phyloP scores from a whole-genome alignment of 2,888 invertebrate species.

The Polymixis flavicincta region DNA sequence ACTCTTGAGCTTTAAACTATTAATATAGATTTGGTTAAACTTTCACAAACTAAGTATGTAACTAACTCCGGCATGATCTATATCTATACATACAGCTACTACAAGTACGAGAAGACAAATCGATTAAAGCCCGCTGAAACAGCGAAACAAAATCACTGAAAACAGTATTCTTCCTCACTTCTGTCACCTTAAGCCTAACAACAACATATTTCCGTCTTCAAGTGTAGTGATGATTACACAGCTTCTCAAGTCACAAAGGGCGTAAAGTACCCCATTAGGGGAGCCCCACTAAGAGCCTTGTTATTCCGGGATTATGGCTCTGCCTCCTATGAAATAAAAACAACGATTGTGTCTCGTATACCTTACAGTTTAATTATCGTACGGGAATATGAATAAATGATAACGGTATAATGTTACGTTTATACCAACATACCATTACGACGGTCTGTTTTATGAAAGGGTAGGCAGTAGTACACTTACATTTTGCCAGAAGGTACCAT shows the following conservation, averaged over 20 bases:
- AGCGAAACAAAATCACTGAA: neutral
- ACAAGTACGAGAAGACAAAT: neutral
- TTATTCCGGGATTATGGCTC: constrained; percentile 72
- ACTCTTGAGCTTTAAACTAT: no score
- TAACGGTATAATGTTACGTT: neutral
- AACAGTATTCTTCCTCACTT: neutral
- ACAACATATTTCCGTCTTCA: constrained; percentile 38
- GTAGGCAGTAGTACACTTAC: no score
- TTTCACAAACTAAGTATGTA: no score
- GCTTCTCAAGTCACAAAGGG: constrained; percentile 70
- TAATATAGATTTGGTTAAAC: no score
- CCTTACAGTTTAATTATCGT: constrained; percentile 15
- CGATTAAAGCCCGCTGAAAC: neutral
- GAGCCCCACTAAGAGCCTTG: constrained; percentile 66
- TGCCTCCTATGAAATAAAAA: constrained; percentile 63
- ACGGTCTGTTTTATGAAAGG: no score
- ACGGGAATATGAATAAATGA: constrained; percentile 24
- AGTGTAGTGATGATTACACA: constrained; percentile 57
- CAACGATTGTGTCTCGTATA: constrained; percentile 34
- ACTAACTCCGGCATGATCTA: neutral
- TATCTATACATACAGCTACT: neutral
- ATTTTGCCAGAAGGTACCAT: no score
- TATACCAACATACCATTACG: no score
- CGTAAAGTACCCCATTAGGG: constrained; percentile 72
- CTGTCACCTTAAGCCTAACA: constrained; percentile 9